phyloP scores from a whole-genome alignment of 1,140 invertebrate genomes.

The Drosophila chauvacae region DNA sequence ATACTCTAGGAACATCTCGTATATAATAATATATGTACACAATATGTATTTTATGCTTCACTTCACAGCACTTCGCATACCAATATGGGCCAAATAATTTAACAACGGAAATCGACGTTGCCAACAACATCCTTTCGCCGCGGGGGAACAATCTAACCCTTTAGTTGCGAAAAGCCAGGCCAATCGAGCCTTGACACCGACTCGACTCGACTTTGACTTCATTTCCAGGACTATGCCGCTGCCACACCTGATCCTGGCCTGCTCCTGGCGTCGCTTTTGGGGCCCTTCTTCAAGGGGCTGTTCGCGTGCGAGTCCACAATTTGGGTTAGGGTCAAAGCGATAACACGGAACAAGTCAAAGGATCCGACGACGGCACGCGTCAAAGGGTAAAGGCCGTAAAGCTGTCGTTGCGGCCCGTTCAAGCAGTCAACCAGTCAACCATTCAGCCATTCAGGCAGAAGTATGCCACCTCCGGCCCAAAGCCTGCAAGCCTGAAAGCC shows the following conservation, averaged over 20 bases:
- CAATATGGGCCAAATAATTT: slow-evolving; percentile 13
- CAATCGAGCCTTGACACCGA: slow-evolving; percentile 62
- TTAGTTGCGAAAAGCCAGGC: slow-evolving; percentile 16
- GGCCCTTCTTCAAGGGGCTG: slow-evolving; percentile 10
- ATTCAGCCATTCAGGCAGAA: slow-evolving; percentile 38
- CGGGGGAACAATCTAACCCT: slow-evolving; percentile 11
- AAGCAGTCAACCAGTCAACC: slow-evolving; percentile 44
- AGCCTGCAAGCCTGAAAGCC: slow-evolving; percentile 5
- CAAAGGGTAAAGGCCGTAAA: slow-evolving; percentile 73
- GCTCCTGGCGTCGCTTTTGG: slow-evolving; percentile 11
- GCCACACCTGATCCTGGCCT: slow-evolving; percentile 42
- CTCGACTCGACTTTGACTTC: slow-evolving; percentile 71
- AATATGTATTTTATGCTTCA: not conserved
- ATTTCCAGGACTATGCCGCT: slow-evolving; percentile 37
- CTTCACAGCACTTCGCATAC: not conserved
- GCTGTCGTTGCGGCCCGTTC: slow-evolving; percentile 59
- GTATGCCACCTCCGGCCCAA: slow-evolving; percentile 13
- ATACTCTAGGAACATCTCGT: no score
- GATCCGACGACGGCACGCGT: slow-evolving; percentile 60
- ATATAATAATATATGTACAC: not conserved
- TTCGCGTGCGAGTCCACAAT: slow-evolving; percentile 76
- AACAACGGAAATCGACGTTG: slow-evolving; percentile 55
- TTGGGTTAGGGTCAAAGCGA: slow-evolving; percentile 83
- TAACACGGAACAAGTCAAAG: slow-evolving; percentile 76
- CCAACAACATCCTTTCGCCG: slow-evolving; percentile 54